Evolutionary conservation across 2,888 invertebrate species (phyloP), one percentile per base, ranked within the genome.

Genomic region (Globia sparganii): DNA sequence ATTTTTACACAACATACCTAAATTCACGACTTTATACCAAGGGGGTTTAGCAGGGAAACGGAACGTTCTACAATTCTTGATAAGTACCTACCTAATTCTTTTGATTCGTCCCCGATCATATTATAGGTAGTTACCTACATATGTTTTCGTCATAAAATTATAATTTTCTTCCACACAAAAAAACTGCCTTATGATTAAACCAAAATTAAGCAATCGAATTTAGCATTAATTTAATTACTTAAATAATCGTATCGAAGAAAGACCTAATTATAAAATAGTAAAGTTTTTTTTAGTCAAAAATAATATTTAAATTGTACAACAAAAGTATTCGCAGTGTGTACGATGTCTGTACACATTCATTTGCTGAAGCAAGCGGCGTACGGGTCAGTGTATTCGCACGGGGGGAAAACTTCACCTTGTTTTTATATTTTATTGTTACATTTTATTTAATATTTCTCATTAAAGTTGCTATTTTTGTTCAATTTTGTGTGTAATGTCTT

Each of bases 341-440:
- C 88, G n/a, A 28, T 6, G 75, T 71, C 80, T 70, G 86, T 87
- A 87, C 83, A 88, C 87, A 88, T 88, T 88, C 88, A 88, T 88
- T 88, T 87, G 88, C 85, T 80, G 88, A 88, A 88, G 88, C 88
- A 88, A 87, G 86, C 88, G 87, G 81, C 80, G 88, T 83, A 74
- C 88, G 87, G 88, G 88, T 88, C 88, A 88, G 88, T 77, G 83
- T 31, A 8, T 31, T 11, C 85, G 49, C 88, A 88, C 88, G 83
- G 85, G 84, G 76, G 0, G 83, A 86, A 66, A 75, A 56, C 11
- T 21, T 77, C 4, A 13, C 37, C 61, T 37, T 61, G 37, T 77
- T 73, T 78, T 77, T 79, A 64, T 71, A 53, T 69, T 53, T 65
- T 72, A 37, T 69, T 73, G 28, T 78, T 56, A 0, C 18, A 25